Evolutionary conservation across 2,888 invertebrate species (phyloP), one percentile per base, ranked within the genome.

Genomic region (Mythimna pallens): DNA sequence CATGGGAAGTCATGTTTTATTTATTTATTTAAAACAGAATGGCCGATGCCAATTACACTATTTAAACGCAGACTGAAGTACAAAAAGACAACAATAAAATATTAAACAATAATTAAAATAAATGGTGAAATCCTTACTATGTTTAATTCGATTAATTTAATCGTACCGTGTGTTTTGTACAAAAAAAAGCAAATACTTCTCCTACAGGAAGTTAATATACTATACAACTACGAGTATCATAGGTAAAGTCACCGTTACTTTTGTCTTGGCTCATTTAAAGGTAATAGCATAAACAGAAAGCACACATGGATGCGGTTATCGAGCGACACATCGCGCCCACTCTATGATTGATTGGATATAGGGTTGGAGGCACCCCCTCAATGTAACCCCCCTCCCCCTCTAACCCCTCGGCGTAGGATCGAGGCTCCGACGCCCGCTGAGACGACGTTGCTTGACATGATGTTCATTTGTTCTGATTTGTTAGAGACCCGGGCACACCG

Each of bases 381-480:
- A 79, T 14, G 54, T 2, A 64, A 72, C 77, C 77, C 65, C 81
- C 78, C 58, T 9, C 22, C 22, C 65, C 75, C 61, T 12, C 52
- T 3, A 6, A 17, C 30, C 76, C 65, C 82, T 80, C 81, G 76
- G 80, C 83, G 80, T 62, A 74, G 81, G 70, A 80, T 83, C 84
- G 84, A 65, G 80, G 76, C 70, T 68, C 73, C 85, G 82, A 76
- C 88, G 86, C 92, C 93, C 91, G 90, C 89, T 89, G 92, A 91
- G 93, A 91, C 92, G 87, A 88, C 88, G 89, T 88, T 89, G 90
- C 89, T 90, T 90, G 90, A 93, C 93, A 92, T 89, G 89, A 87
- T 91, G 92, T 91, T 93, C 92, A 93, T 93, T 93, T 94, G 93
- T 93, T 92, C 90, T 92, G 92, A 94, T 93, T 94, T 94, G 92